Percentiles rank a stretch among this genome's conserved stretches.
Evolutionary conservation across 1,140 invertebrate genomes (phyloP).

Genomic region (Diachasma alloeum): DNA sequence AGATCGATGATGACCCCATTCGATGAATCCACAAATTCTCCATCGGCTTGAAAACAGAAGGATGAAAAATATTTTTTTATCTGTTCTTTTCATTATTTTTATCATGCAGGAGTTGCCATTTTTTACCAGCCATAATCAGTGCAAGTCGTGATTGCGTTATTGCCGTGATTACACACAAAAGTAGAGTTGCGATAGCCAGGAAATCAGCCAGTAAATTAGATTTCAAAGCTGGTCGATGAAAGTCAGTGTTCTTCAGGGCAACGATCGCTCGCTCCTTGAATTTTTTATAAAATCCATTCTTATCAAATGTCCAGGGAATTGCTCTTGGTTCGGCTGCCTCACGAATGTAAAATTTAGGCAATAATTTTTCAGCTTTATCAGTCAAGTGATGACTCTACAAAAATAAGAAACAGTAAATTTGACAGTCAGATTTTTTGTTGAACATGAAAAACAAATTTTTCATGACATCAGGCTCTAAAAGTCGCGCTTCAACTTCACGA

Average conservation of each 20-base stretch:
- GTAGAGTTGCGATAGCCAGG: constrained; percentile 63
- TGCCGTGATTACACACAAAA: constrained; percentile 65
- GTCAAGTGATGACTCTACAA: constrained; percentile 68
- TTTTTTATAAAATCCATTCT: constrained; percentile 75
- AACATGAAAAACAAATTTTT: too few relatives aligned
- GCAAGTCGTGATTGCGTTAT: constrained; percentile 42
- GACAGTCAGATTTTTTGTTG: too few relatives aligned
- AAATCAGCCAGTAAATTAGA: constrained; percentile 67
- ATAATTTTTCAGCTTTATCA: constrained; percentile 62
- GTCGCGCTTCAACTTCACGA: too few relatives aligned
- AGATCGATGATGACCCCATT: too few relatives aligned
- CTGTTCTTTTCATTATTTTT: too few relatives aligned
- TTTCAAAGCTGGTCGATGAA: constrained; percentile 50
- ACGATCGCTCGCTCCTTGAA: constrained; percentile 68
- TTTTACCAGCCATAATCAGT: constrained; percentile 39
- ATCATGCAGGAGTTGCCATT: not conserved
- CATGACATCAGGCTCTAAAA: too few relatives aligned
- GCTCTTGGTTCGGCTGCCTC: constrained; percentile 68
- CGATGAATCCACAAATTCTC: too few relatives aligned
- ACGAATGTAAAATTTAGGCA: constrained; percentile 71
- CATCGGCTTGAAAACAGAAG: too few relatives aligned
- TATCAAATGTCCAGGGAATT: constrained; percentile 73
- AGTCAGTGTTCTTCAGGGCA: constrained; percentile 65
- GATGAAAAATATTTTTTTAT: too few relatives aligned
- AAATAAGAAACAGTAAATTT: not conserved